Percentiles rank a stretch among this genome's conserved stretches.
Evolutionary conservation across 2,113 vertebrate genomes (phyloP).

Genomic region (Bettongia penicillata): DNA sequence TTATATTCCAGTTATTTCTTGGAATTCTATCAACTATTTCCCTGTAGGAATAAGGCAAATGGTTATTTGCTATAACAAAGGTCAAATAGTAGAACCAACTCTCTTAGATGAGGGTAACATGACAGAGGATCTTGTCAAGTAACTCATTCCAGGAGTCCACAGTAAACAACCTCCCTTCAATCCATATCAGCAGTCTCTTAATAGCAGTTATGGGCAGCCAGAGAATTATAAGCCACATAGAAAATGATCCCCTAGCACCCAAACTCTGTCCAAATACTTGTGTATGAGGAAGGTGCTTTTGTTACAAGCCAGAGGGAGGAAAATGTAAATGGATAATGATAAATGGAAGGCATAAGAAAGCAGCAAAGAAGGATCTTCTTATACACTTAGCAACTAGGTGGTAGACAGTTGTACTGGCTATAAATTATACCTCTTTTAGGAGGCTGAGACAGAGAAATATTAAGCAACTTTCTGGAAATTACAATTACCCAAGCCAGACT

Average conservation of each 20-base stretch:
- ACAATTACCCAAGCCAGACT: neutral
- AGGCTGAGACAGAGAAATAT: neutral
- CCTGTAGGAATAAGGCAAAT: neutral
- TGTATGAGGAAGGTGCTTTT: neutral
- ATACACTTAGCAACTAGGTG: neutral
- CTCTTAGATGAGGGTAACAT: no score
- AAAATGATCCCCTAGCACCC: neutral
- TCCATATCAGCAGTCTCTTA: neutral
- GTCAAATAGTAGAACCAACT: neutral
- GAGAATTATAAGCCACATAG: neutral
- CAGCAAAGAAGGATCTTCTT: neutral
- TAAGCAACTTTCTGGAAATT: neutral
- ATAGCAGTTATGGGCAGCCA: neutral
- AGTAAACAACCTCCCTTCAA: neutral
- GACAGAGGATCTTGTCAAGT: neutral
- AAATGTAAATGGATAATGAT: neutral
- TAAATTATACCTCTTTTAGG: neutral
- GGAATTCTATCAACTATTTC: neutral
- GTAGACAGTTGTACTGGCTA: neutral
- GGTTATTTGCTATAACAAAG: neutral
- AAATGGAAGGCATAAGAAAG: neutral
- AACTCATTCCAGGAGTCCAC: neutral
- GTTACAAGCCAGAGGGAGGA: neutral
- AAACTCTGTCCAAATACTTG: neutral
- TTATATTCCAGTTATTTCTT: neutral